phyloP scores from a whole-genome alignment of 1,140 invertebrate species.

The Dendroctonus valens region DNA sequence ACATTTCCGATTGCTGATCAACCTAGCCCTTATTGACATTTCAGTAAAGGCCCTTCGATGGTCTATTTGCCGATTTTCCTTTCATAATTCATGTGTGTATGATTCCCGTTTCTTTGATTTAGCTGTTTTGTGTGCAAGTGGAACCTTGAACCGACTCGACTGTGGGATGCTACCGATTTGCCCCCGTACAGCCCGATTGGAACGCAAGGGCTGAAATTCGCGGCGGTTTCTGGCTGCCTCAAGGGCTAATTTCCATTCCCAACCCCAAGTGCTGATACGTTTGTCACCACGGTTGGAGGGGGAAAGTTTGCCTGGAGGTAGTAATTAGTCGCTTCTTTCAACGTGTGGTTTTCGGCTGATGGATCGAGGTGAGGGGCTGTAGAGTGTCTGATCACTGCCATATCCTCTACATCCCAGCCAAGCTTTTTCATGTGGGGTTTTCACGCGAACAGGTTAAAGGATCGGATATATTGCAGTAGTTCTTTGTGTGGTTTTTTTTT shows the following conservation, averaged over 20 bases:
- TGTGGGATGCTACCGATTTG: not conserved
- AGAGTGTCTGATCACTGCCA: slow-evolving; percentile 9
- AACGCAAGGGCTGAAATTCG: slow-evolving; percentile 7
- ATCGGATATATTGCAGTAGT: too few relatives aligned
- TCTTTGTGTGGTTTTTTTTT: too few relatives aligned
- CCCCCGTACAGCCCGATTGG: slow-evolving; percentile 1
- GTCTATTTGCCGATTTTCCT: too few relatives aligned
- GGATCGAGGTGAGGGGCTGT: slow-evolving; percentile 13
- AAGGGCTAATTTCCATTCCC: slow-evolving; percentile 31
- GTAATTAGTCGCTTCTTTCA: slow-evolving; percentile 34
- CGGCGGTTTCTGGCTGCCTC: slow-evolving; percentile 29
- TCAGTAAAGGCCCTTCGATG: too few relatives aligned
- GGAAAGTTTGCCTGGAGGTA: slow-evolving; percentile 21
- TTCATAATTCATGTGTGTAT: too few relatives aligned
- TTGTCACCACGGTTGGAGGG: slow-evolving; percentile 20
- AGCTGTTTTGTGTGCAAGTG: too few relatives aligned
- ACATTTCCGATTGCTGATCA: too few relatives aligned
- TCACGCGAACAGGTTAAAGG: too few relatives aligned
- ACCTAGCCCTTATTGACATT: too few relatives aligned
- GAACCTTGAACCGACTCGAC: too few relatives aligned
- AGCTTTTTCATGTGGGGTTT: too few relatives aligned
- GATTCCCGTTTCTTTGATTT: too few relatives aligned
- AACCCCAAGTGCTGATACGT: slow-evolving; percentile 32
- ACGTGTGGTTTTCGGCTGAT: slow-evolving; percentile 30
- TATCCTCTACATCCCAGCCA: not conserved